Base-by-base conservation (phyloP, 2,888 invertebrate genomes). In the Drosophila lacicola region DNA sequence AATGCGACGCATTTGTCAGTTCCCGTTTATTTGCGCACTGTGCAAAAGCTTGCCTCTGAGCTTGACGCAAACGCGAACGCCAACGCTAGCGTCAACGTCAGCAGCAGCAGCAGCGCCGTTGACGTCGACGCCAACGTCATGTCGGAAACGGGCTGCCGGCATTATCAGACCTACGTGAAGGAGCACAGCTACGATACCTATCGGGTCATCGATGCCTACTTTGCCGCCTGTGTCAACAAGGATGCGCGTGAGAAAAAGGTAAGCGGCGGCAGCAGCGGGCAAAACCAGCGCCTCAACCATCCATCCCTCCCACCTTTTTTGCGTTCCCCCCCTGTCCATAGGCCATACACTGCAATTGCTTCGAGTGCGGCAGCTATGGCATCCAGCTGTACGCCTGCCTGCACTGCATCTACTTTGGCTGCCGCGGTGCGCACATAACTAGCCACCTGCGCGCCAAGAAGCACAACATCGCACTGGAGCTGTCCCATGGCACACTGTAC, bases 371-470 rank as follows among this genome's bases (percentile, higher is more conserved):
- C 81, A 95, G 95, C 74, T 94, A 95, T 67, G 96, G 96, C 21
- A 95, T 96, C n/a, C 95, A 97, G 65, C 93, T 97, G 84, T 96
- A 96, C 90, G 96, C 96, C 25, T 97, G 97, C 89, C 94, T 97
- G 66, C 96, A 97, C 88, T 99, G 99, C 93, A 97, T 98, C 82
- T 98, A 95, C 93, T 98, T 99, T 92, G 98, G 97, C 55, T 99
- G 99, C 92, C 96, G 96, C 84, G 95, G 95, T 21, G 94, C 95
- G 63, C 98, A 98, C 91, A 97, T 98, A 78, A 95, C 96, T 86
- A 96, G 97, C 60, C 98, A 99, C 93, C 95, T 96, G 51, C 96
- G 95, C 90, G 94, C 94, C 46, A 96, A 96, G 88, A 96, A 96
- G 87, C 98, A 98, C 92, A 94, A 95, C 88, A 94, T 98, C 78